phyloP scores from a whole-genome alignment of 2,888 invertebrate species.

The Emesis russula region DNA sequence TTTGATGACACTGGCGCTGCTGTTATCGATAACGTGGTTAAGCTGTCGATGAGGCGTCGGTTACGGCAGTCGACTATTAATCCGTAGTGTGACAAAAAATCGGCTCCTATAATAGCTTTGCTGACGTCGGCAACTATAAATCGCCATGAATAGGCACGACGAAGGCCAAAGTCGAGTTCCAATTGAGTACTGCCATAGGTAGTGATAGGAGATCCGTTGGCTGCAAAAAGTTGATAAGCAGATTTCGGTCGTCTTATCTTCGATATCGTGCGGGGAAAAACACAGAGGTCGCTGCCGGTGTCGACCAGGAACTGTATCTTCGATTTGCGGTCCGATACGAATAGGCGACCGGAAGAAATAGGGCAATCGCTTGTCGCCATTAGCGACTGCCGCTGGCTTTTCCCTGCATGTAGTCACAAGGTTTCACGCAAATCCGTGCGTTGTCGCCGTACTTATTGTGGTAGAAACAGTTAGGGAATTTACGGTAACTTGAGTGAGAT shows the following conservation, averaged over 20 bases:
- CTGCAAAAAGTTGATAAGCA: constrained; percentile 50
- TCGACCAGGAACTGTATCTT: background rate
- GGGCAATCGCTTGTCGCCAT: constrained; percentile 73
- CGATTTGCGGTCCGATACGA: constrained; percentile 29
- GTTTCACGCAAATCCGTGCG: constrained; percentile 25
- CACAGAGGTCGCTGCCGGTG: background rate
- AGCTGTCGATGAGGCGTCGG: constrained; percentile 51
- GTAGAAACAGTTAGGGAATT: constrained; percentile 42
- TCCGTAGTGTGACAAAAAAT: constrained; percentile 54
- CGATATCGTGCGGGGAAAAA: background rate
- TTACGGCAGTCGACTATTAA: constrained; percentile 58
- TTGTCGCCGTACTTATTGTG: constrained; percentile 45
- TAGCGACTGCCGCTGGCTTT: constrained; percentile 57
- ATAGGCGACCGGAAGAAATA: constrained; percentile 41
- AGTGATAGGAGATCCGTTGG: constrained; percentile 70
- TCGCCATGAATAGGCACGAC: constrained; percentile 74
- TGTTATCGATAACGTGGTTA: constrained; percentile 35
- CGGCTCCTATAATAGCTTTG: constrained; percentile 56
- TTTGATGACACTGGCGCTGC: background rate
- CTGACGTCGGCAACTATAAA: constrained; percentile 80
- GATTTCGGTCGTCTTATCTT: background rate
- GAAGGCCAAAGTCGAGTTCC: constrained; percentile 61
- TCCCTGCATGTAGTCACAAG: constrained; percentile 32
- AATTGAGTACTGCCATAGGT: constrained; percentile 66
- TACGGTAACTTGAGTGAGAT: constrained; percentile 56